phyloP scores from a whole-genome alignment of 2,113 vertebrate genomes.

The Ochotona princeps region DNA sequence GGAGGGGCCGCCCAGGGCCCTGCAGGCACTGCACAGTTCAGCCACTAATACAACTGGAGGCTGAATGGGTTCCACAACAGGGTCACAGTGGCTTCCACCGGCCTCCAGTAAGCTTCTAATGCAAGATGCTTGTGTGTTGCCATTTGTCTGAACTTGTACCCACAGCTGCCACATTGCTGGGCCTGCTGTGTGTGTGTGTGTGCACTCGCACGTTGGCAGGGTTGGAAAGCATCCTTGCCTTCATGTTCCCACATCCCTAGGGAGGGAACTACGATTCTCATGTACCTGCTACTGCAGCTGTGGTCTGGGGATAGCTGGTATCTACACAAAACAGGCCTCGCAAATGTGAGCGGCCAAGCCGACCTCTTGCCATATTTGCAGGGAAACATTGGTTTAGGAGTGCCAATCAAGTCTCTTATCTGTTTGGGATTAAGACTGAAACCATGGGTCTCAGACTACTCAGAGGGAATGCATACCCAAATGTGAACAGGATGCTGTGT shows the following conservation, averaged over 20 bases:
- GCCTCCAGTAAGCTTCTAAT: background rate
- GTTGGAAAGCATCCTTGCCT: background rate
- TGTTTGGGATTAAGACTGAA: background rate
- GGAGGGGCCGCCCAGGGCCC: fast-evolving
- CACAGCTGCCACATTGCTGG: background rate
- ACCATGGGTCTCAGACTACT: background rate
- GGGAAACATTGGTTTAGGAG: background rate
- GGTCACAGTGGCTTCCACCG: background rate
- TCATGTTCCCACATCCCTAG: background rate
- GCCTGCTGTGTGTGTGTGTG: background rate
- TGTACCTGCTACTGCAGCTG: too few relatives aligned
- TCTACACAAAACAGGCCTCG: background rate
- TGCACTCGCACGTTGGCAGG: background rate
- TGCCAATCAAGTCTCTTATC: background rate
- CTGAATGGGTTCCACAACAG: background rate
- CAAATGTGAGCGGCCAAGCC: background rate
- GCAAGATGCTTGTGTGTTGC: background rate
- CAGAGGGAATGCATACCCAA: background rate
- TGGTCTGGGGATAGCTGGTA: background rate
- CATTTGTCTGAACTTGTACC: background rate
- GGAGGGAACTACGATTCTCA: too few relatives aligned
- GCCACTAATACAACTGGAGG: background rate
- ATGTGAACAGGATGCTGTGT: too few relatives aligned
- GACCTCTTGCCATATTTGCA: background rate
- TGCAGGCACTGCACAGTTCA: fast-evolving